Evolutionary conservation across 2,888 invertebrate genomes (phyloP), one percentile per base, ranked within the genome.

Genomic region (Cylindroiulus punctatus): DNA sequence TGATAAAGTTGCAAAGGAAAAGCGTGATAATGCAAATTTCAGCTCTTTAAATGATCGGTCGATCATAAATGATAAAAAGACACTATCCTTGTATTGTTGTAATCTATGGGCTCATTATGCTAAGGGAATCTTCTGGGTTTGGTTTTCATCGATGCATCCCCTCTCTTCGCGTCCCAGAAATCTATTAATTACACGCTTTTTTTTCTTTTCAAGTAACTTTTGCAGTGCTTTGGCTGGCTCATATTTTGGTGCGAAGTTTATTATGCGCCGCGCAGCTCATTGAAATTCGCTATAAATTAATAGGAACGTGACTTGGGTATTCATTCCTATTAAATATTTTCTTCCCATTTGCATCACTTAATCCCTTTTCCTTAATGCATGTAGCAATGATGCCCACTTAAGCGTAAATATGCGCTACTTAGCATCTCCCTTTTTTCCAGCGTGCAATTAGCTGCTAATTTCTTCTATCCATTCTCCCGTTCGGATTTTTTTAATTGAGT

Each of bases 361-460:
- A 65, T 65, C 65, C 65, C 65, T 65, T 65, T 65, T 65, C 65
- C 65, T 65, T 65, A 65, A 65, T 65, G 65, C 65, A 65, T 65
- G 65, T 65, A 65, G 65, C 65, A 0, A 65, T 65, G 65, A 65
- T 65, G 65, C 65, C 65, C 65, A 65, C 65, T 65, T 65, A 65
- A 65, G 65, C 65, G 65, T 65, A 65, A 65, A 65, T 65, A 65
- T 26, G 65, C 65, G 22, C 65, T 65, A 26, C 65, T 65, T 65
- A 65, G 65, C 65, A 26, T 22, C 65, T 65, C 65, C 65, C 26
- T 65, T 65, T 83, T 83, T 83, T 40, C 83, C 32, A n/a, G n/a
- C n/a, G 36, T 83, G 83, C 83, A 83, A 83, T 36, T 83, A 83
- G 83, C 83, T 83, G 40, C 83, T 83, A 83, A 83, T 83, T 83